phyloP scores from a whole-genome alignment of 2,888 invertebrate genomes.

The Cabera pusaria region DNA sequence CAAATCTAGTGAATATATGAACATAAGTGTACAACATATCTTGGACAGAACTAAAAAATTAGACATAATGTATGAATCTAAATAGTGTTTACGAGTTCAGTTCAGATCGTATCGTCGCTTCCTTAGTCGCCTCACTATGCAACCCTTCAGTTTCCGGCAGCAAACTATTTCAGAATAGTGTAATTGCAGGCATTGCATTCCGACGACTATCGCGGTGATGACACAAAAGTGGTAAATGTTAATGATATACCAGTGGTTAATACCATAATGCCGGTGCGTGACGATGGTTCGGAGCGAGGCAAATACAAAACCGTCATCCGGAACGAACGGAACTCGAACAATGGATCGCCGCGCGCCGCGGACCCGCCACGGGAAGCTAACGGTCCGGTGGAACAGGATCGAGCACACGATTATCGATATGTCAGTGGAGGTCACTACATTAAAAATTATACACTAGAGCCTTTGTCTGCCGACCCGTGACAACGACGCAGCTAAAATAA shows the following conservation, averaged over 20 bases:
- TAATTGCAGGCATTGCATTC: conserved; percentile 6
- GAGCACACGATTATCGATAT: conserved; percentile 36
- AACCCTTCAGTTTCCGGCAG: conserved; percentile 1
- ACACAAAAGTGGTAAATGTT: conserved; percentile 19
- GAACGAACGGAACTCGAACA: conserved; percentile 52
- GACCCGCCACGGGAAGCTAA: conserved; percentile 52
- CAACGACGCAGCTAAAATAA: conserved; percentile 6
- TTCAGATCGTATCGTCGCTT: no score
- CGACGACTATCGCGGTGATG: conserved; percentile 11
- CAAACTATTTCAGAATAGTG: conserved; percentile 3
- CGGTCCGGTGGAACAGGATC: conserved; percentile 45
- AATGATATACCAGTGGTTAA: conserved; percentile 26
- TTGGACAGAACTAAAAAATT: no score
- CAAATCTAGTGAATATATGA: no score
- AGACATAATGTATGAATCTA: no score
- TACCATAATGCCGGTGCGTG: conserved; percentile 34
- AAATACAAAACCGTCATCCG: conserved; percentile 46
- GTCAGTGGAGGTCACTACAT: conserved; percentile 33
- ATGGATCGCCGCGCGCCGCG: conserved; percentile 34
- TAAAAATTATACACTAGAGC: conserved; percentile 21
- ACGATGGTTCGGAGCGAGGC: conserved; percentile 32
- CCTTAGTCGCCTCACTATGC: background rate
- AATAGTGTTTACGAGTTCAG: no score
- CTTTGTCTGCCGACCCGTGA: conserved; percentile 14
- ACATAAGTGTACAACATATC: no score